Evolutionary conservation across 2,888 invertebrate species (phyloP).

Genomic region (Blastobasis lacticolella): DNA sequence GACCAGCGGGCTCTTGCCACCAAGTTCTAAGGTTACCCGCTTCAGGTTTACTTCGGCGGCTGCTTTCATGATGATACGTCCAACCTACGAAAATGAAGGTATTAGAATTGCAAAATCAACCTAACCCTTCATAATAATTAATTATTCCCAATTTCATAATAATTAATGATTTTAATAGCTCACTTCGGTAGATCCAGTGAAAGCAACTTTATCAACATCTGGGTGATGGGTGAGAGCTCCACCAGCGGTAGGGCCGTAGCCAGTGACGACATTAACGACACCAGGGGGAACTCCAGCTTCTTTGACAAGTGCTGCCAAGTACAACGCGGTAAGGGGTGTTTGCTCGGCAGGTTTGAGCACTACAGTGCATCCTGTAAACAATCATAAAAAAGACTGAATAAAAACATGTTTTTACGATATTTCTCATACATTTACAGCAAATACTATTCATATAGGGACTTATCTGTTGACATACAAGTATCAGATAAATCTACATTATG

Average conservation of each 20-base stretch:
- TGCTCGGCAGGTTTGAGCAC: slow-evolving; percentile 96
- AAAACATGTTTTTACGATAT: too few relatives aligned
- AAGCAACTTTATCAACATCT: slow-evolving; percentile 90
- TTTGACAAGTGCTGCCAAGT: slow-evolving; percentile 86
- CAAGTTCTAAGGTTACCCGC: slow-evolving; percentile 86
- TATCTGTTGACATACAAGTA: too few relatives aligned
- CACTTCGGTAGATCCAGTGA: slow-evolving; percentile 70
- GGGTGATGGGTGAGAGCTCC: slow-evolving; percentile 81
- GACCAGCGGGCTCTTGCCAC: slow-evolving; percentile 92
- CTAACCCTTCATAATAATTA: too few relatives aligned
- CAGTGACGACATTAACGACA: slow-evolving; percentile 91
- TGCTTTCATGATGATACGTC: slow-evolving; percentile 74
- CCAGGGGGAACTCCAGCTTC: slow-evolving; percentile 94
- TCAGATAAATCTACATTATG: too few relatives aligned
- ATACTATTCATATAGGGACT: too few relatives aligned
- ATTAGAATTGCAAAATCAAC: too few relatives aligned
- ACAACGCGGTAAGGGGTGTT: slow-evolving; percentile 91
- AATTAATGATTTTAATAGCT: neutral
- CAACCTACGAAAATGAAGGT: slow-evolving; percentile 29
- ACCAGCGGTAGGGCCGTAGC: slow-evolving; percentile 86
- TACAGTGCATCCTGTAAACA: slow-evolving; percentile 81
- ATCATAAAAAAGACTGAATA: too few relatives aligned
- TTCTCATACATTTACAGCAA: too few relatives aligned
- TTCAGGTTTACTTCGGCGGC: slow-evolving; percentile 87
- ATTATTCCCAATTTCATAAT: too few relatives aligned